These are phyloP conservation scores for Trogon surrucura DNA, from an alignment of 2,113 vertebrate genomes.

Conservation along the genomic window DNA sequence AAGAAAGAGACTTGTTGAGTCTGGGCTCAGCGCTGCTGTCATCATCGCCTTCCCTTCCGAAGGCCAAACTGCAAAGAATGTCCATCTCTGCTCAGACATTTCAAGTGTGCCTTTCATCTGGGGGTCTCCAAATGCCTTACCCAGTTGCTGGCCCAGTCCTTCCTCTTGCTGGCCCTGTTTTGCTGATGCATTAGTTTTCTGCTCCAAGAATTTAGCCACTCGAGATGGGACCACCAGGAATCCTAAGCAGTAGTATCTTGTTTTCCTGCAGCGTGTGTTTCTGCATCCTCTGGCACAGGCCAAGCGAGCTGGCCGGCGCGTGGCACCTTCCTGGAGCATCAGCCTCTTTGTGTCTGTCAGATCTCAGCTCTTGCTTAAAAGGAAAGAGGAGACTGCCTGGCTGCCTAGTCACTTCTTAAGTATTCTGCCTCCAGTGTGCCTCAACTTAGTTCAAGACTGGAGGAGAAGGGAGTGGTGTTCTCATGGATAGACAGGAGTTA, in stretches of 20 bases:
- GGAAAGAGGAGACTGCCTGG: not conserved
- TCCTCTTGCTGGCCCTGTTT: not conserved
- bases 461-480: accelerated
- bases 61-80: not conserved
- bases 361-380: not conserved
- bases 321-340: not conserved
- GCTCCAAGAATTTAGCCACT: not conserved
- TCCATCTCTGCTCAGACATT: not conserved
- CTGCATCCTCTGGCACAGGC: not conserved
- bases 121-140: not conserved
- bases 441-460: not conserved
- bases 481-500: not conserved
- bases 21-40: not conserved
- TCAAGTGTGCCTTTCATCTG: not conserved
- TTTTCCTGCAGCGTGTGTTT: not conserved
- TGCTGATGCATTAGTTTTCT: not conserved
- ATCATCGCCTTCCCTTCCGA: not conserved
- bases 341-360: not conserved
- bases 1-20: not conserved
- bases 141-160: not conserved
- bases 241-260: not conserved
- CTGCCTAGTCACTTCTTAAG: not conserved
- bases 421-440: not conserved
- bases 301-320: not conserved
- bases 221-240: not conserved